Conservation (phyloP, 2,113 vertebrate species). For the Tenebrosternarchus preto region DNA sequence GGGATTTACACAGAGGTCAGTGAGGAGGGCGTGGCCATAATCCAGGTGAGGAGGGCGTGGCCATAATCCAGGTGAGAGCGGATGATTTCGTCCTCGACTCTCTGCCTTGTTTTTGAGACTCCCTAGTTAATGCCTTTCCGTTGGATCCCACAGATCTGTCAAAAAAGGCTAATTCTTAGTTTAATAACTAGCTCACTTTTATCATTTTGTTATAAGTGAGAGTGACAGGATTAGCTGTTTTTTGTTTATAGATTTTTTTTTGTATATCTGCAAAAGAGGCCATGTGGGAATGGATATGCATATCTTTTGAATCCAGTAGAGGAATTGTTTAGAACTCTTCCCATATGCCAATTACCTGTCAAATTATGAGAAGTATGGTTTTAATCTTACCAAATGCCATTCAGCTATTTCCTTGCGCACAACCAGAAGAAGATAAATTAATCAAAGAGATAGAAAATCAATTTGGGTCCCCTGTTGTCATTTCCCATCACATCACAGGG, state of each 20-base stretch:
- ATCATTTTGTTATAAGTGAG: not conserved
- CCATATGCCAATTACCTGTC: constrained; percentile 73
- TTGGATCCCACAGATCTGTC: too few relatives aligned
- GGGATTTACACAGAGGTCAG: too few relatives aligned
- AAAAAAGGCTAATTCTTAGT: not conserved
- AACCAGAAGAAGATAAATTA: constrained; percentile 73
- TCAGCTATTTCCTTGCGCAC: constrained; percentile 68
- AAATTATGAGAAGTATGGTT: constrained; percentile 72
- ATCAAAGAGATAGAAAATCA: constrained; percentile 76
- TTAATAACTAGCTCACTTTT: not conserved
- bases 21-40: too few relatives aligned
- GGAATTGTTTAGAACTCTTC: constrained; percentile 66
- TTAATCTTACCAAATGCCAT: constrained; percentile 71
- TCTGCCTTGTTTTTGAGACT: too few relatives aligned
- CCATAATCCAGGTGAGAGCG: too few relatives aligned
- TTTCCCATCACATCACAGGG: constrained; percentile 66
- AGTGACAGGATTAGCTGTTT: not conserved
- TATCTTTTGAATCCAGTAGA: constrained; percentile 54
- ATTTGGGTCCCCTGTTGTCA: constrained; percentile 69
- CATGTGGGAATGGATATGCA: not conserved
- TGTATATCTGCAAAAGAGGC: not conserved
- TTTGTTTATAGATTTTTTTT: not conserved
- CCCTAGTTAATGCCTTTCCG: too few relatives aligned
- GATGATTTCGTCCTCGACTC: too few relatives aligned
- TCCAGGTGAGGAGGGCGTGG: too few relatives aligned